A percentile compares a stretch with the other conserved stretches of the same genome.
These are phyloP conservation scores for Saguinus imperator DNA, from an alignment of 2,113 vertebrate genomes.

Conservation along the genomic window DNA sequence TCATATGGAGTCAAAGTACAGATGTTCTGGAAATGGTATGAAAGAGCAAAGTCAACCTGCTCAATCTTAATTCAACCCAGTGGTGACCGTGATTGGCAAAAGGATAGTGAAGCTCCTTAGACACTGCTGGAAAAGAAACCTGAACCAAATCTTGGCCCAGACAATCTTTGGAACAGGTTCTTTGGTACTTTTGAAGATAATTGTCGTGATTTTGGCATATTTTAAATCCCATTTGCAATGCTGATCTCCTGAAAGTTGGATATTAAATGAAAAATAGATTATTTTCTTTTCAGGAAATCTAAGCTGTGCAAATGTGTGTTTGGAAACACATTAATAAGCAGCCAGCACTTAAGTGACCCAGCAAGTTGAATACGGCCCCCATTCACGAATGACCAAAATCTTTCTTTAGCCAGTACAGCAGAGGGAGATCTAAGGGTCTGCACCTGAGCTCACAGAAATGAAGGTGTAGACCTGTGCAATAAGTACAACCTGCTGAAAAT, in stretches of 20 bases:
- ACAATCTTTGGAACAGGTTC: neutral
- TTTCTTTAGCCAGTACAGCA: neutral
- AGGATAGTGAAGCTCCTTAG: neutral
- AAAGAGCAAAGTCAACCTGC: neutral
- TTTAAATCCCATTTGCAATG: slow-evolving; percentile 54
- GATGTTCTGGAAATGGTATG: neutral
- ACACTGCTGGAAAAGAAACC: neutral
- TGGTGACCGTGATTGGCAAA: neutral
- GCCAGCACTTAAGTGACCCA: neutral
- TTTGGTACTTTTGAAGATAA: slow-evolving; percentile 63
- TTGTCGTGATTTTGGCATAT: slow-evolving; percentile 33
- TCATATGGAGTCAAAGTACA: neutral
- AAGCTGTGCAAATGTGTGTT: slow-evolving; percentile 33
- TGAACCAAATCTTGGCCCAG: slow-evolving; percentile 41
- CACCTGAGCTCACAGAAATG: fast-evolving
- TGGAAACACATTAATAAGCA: slow-evolving; percentile 56
- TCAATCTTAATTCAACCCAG: neutral
- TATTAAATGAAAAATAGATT: slow-evolving; percentile 59
- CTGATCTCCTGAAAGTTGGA: slow-evolving; percentile 53
- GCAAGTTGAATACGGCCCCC: neutral
- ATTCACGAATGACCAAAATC: neutral
- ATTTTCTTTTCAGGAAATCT: slow-evolving; percentile 59
- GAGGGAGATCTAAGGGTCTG: neutral
- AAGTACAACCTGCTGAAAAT: neutral
- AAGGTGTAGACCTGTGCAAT: fast-evolving